These are phyloP conservation scores for Sorex fumeus DNA, from an alignment of 2,113 vertebrate species.

Conservation along the genomic window DNA sequence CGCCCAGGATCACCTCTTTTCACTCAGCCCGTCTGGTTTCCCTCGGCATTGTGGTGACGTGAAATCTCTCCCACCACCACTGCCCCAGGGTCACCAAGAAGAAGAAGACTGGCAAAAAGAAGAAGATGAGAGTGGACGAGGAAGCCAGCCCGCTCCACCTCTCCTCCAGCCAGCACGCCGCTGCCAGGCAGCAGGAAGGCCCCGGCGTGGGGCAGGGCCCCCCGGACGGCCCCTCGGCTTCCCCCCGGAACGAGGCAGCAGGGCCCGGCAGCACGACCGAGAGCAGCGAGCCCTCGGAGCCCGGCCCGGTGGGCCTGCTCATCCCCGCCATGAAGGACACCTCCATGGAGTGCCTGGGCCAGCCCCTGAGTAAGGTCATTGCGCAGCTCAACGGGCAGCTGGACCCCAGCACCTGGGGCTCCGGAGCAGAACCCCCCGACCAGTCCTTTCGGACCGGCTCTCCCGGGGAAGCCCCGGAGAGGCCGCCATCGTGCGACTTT, in stretches of 20 bases:
- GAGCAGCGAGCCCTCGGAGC: slow-evolving; percentile 20
- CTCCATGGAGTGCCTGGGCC: slow-evolving; percentile 95
- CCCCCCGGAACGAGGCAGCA: not conserved
- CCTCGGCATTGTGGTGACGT: fast-evolving
- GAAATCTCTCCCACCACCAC: not conserved
- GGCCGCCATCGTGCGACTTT: slow-evolving; percentile 86
- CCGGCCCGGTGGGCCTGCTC: slow-evolving; percentile 85
- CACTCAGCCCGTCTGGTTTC: not conserved
- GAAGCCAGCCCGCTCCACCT: fast-evolving
- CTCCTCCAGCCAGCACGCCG: not conserved
- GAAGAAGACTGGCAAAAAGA: slow-evolving; percentile 93
- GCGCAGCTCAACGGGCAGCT: slow-evolving; percentile 92
- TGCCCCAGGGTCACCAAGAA: slow-evolving; percentile 93
- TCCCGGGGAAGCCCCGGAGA: slow-evolving; percentile 92
- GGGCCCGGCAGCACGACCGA: not conserved
- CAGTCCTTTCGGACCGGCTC: slow-evolving; percentile 95
- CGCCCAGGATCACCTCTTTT: fast-evolving
- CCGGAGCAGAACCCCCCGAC: slow-evolving; percentile 74
- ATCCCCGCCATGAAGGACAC: slow-evolving; percentile 96
- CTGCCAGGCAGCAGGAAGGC: not conserved
- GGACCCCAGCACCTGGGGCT: slow-evolving; percentile 88
- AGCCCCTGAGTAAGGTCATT: slow-evolving; percentile 94
- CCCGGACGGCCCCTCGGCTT: fast-evolving
- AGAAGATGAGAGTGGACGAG: slow-evolving; percentile 89
- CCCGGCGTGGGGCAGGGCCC: slow-evolving; percentile 61